Evolutionary conservation across 2,888 invertebrate genomes (phyloP).

Genomic region (Cremastinae sp.): DNA sequence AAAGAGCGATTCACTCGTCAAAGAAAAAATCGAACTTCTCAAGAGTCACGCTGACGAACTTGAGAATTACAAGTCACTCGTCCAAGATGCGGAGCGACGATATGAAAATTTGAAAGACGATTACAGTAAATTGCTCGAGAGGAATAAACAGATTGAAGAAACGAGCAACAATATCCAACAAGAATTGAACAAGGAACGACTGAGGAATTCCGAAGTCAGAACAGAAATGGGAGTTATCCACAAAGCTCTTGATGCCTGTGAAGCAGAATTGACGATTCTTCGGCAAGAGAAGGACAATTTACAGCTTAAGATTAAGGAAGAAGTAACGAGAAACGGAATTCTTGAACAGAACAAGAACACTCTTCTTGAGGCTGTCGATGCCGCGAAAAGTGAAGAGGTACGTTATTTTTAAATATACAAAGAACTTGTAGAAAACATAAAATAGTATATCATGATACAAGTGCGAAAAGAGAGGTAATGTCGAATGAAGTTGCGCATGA

Average conservation of each 20-base stretch:
- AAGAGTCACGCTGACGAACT: constrained; percentile 76
- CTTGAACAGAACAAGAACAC: constrained; percentile 83
- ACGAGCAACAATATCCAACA: constrained; percentile 71
- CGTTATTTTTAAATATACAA: too few relatives aligned
- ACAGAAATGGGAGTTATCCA: constrained; percentile 76
- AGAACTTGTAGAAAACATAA: too few relatives aligned
- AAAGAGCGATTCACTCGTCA: constrained; percentile 74
- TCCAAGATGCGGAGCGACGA: constrained; percentile 74
- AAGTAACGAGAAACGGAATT: constrained; percentile 79
- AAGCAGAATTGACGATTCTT: constrained; percentile 79
- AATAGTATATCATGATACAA: too few relatives aligned
- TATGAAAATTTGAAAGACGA: constrained; percentile 73
- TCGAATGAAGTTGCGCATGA: too few relatives aligned
- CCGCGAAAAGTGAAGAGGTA: constrained; percentile 81
- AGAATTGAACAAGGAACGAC: constrained; percentile 76
- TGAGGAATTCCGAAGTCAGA: constrained; percentile 73
- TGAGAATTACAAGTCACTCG: constrained; percentile 73
- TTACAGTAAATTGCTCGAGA: constrained; percentile 71
- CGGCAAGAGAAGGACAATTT: constrained; percentile 81
- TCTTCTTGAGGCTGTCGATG: constrained; percentile 81
- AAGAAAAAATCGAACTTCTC: constrained; percentile 75
- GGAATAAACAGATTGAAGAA: constrained; percentile 71
- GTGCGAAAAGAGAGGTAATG: too few relatives aligned
- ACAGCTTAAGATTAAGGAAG: constrained; percentile 82
- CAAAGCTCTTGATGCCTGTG: constrained; percentile 76